Conservation (phyloP, 2,888 invertebrate genomes). For the Noctua comes region DNA sequence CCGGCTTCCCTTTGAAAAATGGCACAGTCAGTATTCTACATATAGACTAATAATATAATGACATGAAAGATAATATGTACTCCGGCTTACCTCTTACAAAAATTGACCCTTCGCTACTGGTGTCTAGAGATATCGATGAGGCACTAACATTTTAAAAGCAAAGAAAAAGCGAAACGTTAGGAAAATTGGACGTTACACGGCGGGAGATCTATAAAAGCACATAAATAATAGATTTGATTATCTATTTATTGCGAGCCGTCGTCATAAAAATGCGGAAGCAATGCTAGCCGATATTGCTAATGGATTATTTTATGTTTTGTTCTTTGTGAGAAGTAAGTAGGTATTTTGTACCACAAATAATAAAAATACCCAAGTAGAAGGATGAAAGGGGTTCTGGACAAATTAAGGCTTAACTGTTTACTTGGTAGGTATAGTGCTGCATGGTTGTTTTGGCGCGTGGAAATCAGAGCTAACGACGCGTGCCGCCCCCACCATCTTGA, state of each 20-base stretch:
- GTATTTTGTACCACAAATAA: neutral
- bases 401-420: neutral
- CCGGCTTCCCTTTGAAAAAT: too few species aligned
- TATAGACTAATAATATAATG: too few species aligned
- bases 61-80: too few species aligned
- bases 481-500: neutral
- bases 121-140: neutral
- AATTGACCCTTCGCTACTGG: too few species aligned
- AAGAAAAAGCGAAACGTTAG: neutral
- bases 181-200: neutral
- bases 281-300: slow-evolving; percentile 20
- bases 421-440: neutral
- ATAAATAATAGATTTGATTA: slow-evolving; percentile 39
- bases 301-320: slow-evolving; percentile 38
- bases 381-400: neutral
- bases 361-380: neutral
- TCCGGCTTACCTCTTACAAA: too few species aligned
- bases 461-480: neutral
- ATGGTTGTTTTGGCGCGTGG: neutral
- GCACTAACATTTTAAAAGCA: neutral
- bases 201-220: slow-evolving; percentile 8
- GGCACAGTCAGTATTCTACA: too few species aligned
- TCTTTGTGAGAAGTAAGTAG: neutral
- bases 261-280: slow-evolving; percentile 38
- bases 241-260: slow-evolving; percentile 24